phyloP scores from a whole-genome alignment of 1,140 invertebrate genomes.

The Trigoniulus corallinus region DNA sequence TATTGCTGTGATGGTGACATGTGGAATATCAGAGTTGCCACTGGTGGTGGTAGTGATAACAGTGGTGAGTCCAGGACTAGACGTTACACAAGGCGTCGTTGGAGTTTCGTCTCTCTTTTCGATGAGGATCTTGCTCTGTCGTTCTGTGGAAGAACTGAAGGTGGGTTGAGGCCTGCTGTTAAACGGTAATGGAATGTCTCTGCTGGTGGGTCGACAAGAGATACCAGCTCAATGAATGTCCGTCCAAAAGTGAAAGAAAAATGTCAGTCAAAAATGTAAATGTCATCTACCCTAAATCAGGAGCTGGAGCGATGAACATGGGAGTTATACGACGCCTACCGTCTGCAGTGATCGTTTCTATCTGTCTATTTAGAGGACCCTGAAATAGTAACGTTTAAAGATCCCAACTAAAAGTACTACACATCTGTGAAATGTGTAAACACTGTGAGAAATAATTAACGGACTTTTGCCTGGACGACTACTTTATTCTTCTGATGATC shows the following conservation, averaged over 20 bases:
- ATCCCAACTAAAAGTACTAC: not conserved
- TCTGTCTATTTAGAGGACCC: constrained; percentile 76
- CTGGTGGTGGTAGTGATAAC: no score
- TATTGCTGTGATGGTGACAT: no score
- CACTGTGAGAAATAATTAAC: not conserved
- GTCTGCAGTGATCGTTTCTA: constrained; percentile 83
- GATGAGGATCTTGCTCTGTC: constrained; percentile 62
- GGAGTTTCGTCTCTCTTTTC: constrained; percentile 53
- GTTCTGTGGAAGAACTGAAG: constrained; percentile 58
- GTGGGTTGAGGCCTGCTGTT: constrained; percentile 26
- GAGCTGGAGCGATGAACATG: constrained; percentile 65
- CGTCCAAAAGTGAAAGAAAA: not conserved
- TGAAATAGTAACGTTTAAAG: constrained; percentile 11
- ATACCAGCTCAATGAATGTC: no score
- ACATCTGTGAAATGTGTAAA: no score
- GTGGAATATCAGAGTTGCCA: no score
- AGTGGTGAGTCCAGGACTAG: no score
- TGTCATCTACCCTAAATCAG: constrained; percentile 36
- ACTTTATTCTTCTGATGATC: no score
- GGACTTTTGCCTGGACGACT: constrained; percentile 3
- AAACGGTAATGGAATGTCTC: constrained; percentile 35
- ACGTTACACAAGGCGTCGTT: not conserved
- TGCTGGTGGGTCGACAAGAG: constrained; percentile 17
- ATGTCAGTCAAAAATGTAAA: not conserved
- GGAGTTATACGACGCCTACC: constrained; percentile 88